A percentile compares a stretch with the other conserved stretches of the same genome.
Conservation (phyloP, 92 coral and sea anemone species). For the Hydrozoanthus gracilis region DNA sequence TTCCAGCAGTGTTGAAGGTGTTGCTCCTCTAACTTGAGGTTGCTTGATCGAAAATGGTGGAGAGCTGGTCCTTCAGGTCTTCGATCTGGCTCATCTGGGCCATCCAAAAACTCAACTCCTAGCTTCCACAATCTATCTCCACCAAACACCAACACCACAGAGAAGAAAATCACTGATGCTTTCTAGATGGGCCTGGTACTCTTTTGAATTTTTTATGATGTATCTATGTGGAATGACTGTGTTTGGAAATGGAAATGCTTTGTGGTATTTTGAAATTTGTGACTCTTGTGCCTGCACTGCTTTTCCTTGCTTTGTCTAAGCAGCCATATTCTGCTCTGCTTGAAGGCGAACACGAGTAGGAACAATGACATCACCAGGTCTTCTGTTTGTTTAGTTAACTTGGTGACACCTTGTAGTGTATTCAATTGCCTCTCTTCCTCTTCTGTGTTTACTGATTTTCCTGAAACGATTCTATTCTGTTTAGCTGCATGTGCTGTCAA, state of each 20-base stretch:
- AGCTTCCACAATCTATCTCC: slow-evolving; percentile 53
- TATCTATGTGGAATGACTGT: slow-evolving; percentile 39
- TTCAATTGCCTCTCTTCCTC: slow-evolving; percentile 57
- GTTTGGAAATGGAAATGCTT: slow-evolving; percentile 48
- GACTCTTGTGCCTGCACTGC: slow-evolving; percentile 50
- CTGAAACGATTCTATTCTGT: slow-evolving; percentile 44
- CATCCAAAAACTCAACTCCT: slow-evolving; percentile 72
- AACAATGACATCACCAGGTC: slow-evolving; percentile 49
- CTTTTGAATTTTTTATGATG: slow-evolving; percentile 41
- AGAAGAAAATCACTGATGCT: slow-evolving; percentile 63
- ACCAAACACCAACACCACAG: slow-evolving; percentile 71
- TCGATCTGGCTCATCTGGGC: slow-evolving; percentile 52
- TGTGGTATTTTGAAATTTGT: slow-evolving; percentile 49
- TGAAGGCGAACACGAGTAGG: slow-evolving; percentile 48
- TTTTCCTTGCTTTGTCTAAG: slow-evolving; percentile 33
- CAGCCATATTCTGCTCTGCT: slow-evolving; percentile 42
- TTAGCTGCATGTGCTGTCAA: slow-evolving; percentile 41
- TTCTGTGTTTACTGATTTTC: slow-evolving; percentile 49
- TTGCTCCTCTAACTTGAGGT: slow-evolving; percentile 56
- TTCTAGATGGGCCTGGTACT: slow-evolving; percentile 67
- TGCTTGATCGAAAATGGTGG: slow-evolving; percentile 71
- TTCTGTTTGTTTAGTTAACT: slow-evolving; percentile 49
- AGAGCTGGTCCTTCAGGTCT: slow-evolving; percentile 59
- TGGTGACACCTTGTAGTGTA: slow-evolving; percentile 27
- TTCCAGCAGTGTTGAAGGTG: slow-evolving; percentile 50